Evolutionary conservation across 2,888 invertebrate genomes (phyloP), one percentile per base, ranked within the genome.

Genomic region (Busseola fusca): DNA sequence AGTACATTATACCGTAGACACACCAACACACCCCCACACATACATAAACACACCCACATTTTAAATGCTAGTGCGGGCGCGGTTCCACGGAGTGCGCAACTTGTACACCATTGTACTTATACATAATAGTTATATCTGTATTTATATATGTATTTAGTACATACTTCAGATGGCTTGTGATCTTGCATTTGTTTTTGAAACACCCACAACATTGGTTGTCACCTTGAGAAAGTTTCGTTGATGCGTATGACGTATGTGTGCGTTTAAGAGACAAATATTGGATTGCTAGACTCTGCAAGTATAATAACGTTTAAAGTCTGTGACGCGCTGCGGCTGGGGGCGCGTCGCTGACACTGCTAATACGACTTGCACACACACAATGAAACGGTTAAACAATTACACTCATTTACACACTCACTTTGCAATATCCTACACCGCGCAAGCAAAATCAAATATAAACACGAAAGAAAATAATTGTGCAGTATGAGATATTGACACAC

Each of bases 321-420:
- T 10, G 77, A 34, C 65, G 76, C 62, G 81, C 58, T 58, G 18
- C 66, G 78, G 78, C 81, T 78, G 78, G 78, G 48, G n/a, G 60
- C 58, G 54, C 82, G 74, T 30, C 64, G 34, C 81, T 5, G 63
- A 57, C 57, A n/a, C n/a, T 18, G 30, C 18, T 34, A 27, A n/a
- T 21, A 37, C 3, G 59, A 62, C 52, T 52, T 64, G 45, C 60
- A 60, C 27, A 50, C 48, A 40, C 40, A 14, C 4, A 6, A 9
- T 9, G 0, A 16, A 27, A 16, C 27, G 10, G n/a, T 14, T 25
- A 37, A 27, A 60, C 34, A 42, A 12, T 40, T 60, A 27, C 40
- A 34, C 34, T 34, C 34, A 34, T 34, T 25, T 30, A 57, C 21
- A 62, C 12, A 16, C 7, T 5, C 6, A 16, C 48, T 16, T 10